A percentile compares a stretch with the other conserved stretches of the same genome.
phyloP scores from a whole-genome alignment of 2,113 vertebrate genomes.

The Rhinoptilus africanus region DNA sequence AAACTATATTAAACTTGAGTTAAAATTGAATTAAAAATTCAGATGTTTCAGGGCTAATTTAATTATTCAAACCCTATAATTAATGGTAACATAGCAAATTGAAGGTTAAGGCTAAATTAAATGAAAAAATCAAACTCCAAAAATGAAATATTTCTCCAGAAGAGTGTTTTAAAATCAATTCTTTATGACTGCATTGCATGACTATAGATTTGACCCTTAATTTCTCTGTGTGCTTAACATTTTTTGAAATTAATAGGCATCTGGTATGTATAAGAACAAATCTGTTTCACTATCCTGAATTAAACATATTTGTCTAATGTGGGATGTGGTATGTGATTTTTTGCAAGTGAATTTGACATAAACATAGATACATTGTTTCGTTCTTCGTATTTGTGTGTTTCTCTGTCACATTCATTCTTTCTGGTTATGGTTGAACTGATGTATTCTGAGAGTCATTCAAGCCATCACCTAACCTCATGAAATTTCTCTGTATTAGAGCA shows the following conservation, averaged over 20 bases:
- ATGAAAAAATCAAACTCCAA: background rate
- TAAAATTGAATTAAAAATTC: background rate
- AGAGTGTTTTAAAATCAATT: background rate
- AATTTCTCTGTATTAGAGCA: background rate
- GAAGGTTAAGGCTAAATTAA: background rate
- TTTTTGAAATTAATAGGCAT: background rate
- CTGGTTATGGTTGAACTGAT: background rate
- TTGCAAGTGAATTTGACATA: background rate
- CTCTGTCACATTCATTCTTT: background rate
- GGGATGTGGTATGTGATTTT: background rate
- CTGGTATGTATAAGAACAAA: background rate
- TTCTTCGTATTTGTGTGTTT: background rate
- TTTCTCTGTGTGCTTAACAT: background rate
- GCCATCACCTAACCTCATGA: background rate
- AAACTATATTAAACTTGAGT: background rate
- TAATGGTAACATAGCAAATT: background rate
- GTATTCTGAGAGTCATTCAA: background rate
- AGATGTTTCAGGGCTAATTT: background rate
- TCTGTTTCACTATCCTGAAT: background rate
- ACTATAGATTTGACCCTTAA: background rate
- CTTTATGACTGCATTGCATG: background rate
- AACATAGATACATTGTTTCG: background rate
- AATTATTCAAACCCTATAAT: slow-evolving; percentile 8
- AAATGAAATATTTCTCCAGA: background rate
- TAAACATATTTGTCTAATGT: background rate